Base-by-base conservation (phyloP, 2,113 vertebrate genomes). In the Leptosomus discolor region DNA sequence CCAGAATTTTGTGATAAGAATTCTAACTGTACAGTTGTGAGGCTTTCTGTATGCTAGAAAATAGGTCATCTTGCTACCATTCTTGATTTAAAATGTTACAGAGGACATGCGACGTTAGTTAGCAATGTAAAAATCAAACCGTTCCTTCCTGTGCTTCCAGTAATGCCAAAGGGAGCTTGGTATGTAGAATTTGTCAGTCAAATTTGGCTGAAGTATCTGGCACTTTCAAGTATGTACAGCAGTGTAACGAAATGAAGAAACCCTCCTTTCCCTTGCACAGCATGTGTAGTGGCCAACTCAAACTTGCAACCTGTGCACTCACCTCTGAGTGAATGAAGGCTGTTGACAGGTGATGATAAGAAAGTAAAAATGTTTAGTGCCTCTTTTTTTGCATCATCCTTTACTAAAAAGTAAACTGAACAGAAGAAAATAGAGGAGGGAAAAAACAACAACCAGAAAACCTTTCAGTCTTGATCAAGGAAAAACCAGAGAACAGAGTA, bases 331-430 rank as follows among this genome's bases (percentile, higher is more conserved):
- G 80, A 88, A 65, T 48, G 87, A 85, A 91, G 45, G 74, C 61
- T 94, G 88, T 69, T 96, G 81, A 92, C 82, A 88, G 85, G 60
- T 80, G 36, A 95, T 88, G 45, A 21, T 69, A 27, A 88, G 67
- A 65, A 90, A 88, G 39, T 61, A 16, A 39, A 70, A 80, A 39
- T 58, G 34, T 75, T 90, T 67, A 50, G 30, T 74, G 76, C 15
- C 8, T 51, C 8, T 67, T 29, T 46, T 61, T 56, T 88, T 64
- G 2, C 23, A 65, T 85, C 48, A 93, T 51, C 26, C 29, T 92
- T 88, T 75, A 17, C 18, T 41, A 74, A 74, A 86, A 70, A 60
- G 46, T 79, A 71, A 82, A 60, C 26, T 6, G 45, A 64, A 34
- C 8, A 61, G 48, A 60, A 54, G 20, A 34, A 77, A 57, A 18